Base-by-base conservation (phyloP, 2,797 vertebrate genomes). In the Takifugu ocellatus region DNA sequence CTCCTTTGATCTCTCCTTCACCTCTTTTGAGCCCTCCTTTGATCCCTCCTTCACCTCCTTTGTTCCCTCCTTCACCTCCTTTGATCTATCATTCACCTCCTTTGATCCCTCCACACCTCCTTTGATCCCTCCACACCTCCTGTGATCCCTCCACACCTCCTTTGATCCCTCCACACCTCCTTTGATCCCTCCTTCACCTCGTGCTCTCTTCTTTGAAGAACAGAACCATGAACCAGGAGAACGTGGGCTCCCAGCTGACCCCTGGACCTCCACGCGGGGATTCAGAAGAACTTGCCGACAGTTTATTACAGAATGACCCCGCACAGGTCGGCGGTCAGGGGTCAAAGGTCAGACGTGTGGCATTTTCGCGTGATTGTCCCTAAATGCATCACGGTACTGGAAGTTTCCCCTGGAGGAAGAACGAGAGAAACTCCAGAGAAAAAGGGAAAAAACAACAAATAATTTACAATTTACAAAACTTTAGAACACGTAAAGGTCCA, bases 211-310 rank as follows among this genome's bases (percentile, higher is more conserved):
- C 21, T 21, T 21, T 21, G 21, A 7, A 74, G n/a, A 80, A 73
- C 81, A 56, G 70, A 27, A 27, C 31, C 31, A 33, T 33, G 5
- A 33, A 33, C 8, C 3, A 7, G 31, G 5, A 7, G 31, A 33
- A 33, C 8, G 31, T 33, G 59, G 74, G 73, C 79, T 82, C 71
- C 77, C 75, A 0, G 59, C 58, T 74, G 82, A 79, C 75, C 69
- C 14, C 21, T 66, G 70, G 77, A 77, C 73, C 77, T 78, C 65
- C 65, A 55, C 5, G 0, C 25, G 53, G 72, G 53, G 21, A 57
- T 71, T 79, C 60, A 54, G 59, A 69, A 45, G 61, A 60, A 8
- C 25, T 51, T 12, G 25, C 54, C 59, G 65, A 24, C 55, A 25
- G 53, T 60, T 63, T 45, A 7, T 63, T 65, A 70, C 50, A 51